Conservation (phyloP, 2,888 invertebrate genomes). For the Salpingus planirostris region DNA sequence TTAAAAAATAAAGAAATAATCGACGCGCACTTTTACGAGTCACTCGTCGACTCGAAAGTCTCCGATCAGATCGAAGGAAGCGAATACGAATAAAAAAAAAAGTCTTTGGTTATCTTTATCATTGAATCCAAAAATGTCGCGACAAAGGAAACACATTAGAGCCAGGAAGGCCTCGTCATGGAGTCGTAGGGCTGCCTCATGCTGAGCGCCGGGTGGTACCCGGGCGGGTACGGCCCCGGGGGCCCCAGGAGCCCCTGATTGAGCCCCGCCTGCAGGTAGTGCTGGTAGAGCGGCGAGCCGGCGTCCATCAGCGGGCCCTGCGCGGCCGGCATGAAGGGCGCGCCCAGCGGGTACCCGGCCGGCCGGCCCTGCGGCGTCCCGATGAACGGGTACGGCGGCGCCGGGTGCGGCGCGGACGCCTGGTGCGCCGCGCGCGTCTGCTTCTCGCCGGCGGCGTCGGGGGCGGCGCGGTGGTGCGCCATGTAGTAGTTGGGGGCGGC, state of each 20-base stretch:
- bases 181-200: slow-evolving; percentile 66
- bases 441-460: slow-evolving; percentile 41
- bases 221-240: slow-evolving; percentile 48
- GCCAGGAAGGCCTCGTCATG: slow-evolving; percentile 61
- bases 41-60: too few relatives aligned
- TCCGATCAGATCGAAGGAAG: too few relatives aligned
- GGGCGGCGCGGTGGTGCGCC: slow-evolving; percentile 29
- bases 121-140: background rate
- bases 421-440: slow-evolving; percentile 33
- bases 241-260: slow-evolving; percentile 43
- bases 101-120: background rate
- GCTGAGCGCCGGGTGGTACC: slow-evolving; percentile 53
- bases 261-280: slow-evolving; percentile 54
- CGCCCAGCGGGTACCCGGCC: slow-evolving; percentile 50
- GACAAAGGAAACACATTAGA: slow-evolving; percentile 27
- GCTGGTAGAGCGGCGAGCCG: slow-evolving; percentile 61
- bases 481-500: slow-evolving; percentile 52
- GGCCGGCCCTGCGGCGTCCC: slow-evolving; percentile 51
- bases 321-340: slow-evolving; percentile 51
- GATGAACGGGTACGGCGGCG: slow-evolving; percentile 51
- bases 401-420: slow-evolving; percentile 34
- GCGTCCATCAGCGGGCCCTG: slow-evolving; percentile 47
- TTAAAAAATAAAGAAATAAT: too few relatives aligned
- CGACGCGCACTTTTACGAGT: background rate
- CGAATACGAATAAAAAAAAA: background rate